Conservation (phyloP, 2,888 invertebrate species). For the Mechanitis mazaeus region DNA sequence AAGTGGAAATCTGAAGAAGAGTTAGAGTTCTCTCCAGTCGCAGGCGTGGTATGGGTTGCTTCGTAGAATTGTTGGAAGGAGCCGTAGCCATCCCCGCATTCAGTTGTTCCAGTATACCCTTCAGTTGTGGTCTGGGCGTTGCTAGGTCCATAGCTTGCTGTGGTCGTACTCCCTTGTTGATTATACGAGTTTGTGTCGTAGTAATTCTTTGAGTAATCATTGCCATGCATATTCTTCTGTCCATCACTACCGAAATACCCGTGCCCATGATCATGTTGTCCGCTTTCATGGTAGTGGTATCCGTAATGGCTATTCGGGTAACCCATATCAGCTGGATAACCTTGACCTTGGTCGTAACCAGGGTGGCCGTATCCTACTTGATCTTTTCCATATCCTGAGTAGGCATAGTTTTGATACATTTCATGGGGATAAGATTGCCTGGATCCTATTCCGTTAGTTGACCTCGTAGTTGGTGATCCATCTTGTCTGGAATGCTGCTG, state of each 20-base stretch:
- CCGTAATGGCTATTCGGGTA: slow-evolving; percentile 70
- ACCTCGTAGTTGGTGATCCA: slow-evolving; percentile 52
- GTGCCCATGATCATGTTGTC: slow-evolving; percentile 61
- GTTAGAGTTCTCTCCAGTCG: slow-evolving; percentile 87
- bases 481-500: slow-evolving; percentile 58
- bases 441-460: slow-evolving; percentile 60
- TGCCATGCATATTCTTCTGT: slow-evolving; percentile 69
- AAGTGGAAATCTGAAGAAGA: slow-evolving; percentile 97
- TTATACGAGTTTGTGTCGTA: slow-evolving; percentile 61
- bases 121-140: slow-evolving; percentile 48
- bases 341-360: slow-evolving; percentile 72
- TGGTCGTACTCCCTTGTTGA: slow-evolving; percentile 49
- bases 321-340: slow-evolving; percentile 60
- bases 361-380: slow-evolving; percentile 76
- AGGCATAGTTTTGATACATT: slow-evolving; percentile 73
- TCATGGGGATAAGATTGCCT: slow-evolving; percentile 68
- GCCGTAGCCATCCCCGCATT: slow-evolving; percentile 80
- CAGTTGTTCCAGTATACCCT: slow-evolving; percentile 60
- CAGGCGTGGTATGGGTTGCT: slow-evolving; percentile 68
- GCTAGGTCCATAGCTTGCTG: slow-evolving; percentile 47
- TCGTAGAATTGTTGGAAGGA: slow-evolving; percentile 84
- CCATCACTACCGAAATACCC: slow-evolving; percentile 68
- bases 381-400: slow-evolving; percentile 72
- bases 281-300: slow-evolving; percentile 70
- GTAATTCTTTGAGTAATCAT: slow-evolving; percentile 73